Evolutionary conservation across 2,113 vertebrate genomes (phyloP).

Genomic region (Tylochromis polylepis): DNA sequence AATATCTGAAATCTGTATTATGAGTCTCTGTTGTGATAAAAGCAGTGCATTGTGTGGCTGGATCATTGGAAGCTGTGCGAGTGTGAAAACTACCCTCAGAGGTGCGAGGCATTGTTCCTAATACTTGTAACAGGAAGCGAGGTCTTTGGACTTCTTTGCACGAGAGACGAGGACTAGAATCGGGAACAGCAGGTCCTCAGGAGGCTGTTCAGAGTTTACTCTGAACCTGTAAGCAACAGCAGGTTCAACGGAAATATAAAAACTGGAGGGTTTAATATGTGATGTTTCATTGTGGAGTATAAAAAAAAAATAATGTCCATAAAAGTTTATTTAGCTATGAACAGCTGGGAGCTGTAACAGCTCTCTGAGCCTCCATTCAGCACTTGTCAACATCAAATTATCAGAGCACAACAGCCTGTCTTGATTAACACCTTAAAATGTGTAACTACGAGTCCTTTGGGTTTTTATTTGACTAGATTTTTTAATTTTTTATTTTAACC

Average conservation of each 20-base stretch:
- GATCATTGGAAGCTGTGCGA: not conserved
- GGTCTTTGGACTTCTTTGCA: not conserved
- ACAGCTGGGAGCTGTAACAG: not conserved
- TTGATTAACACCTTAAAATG: not conserved
- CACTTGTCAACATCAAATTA: not conserved
- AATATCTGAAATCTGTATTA: conserved; percentile 17
- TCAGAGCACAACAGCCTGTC: not conserved
- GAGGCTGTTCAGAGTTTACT: not conserved
- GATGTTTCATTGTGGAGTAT: not conserved
- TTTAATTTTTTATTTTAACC: not conserved
- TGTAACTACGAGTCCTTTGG: not conserved
- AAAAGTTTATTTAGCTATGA: not conserved
- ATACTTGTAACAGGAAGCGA: conserved; percentile 4
- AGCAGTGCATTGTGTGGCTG: not conserved
- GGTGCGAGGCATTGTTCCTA: not conserved
- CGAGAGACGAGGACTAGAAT: not conserved
- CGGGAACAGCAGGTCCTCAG: not conserved
- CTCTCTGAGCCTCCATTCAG: not conserved
- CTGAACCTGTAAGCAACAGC: not conserved
- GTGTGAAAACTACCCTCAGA: conserved; percentile 8
- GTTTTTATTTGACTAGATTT: not conserved
- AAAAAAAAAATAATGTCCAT: not conserved
- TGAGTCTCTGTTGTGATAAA: conserved; percentile 4
- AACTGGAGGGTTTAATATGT: not conserved
- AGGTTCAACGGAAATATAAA: not conserved